Percentiles rank a stretch among this genome's conserved stretches.
Conservation (phyloP, 2,888 invertebrate genomes). For the Pantelozetes paolii region DNA sequence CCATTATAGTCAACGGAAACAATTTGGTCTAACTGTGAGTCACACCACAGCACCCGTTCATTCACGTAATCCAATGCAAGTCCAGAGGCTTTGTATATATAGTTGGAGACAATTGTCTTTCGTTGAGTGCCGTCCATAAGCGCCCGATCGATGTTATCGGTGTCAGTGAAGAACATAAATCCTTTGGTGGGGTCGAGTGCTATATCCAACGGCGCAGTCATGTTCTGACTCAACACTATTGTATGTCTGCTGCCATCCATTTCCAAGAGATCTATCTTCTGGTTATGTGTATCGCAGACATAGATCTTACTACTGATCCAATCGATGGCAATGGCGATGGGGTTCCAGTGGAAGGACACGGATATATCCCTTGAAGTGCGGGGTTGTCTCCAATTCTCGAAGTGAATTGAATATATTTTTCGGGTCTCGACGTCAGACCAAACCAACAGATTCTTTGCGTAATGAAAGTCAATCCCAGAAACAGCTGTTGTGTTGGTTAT, state of each 20-base stretch:
- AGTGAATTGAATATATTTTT: slow-evolving; percentile 46
- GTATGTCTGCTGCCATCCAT: slow-evolving; percentile 80
- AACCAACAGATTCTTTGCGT: slow-evolving; percentile 68
- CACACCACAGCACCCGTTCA: slow-evolving; percentile 91
- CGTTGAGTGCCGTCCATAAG: slow-evolving; percentile 91
- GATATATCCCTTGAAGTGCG: slow-evolving; percentile 56
- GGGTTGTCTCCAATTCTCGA: slow-evolving; percentile 39
- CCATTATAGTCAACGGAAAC: slow-evolving; percentile 94
- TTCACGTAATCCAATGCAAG: slow-evolving; percentile 85
- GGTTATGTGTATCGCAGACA: slow-evolving; percentile 84
- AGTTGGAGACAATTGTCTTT: slow-evolving; percentile 78
- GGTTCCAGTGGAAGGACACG: slow-evolving; percentile 79
- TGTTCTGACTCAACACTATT: slow-evolving; percentile 81
- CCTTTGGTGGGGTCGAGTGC: slow-evolving; percentile 89
- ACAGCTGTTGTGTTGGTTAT: slow-evolving; percentile 78
- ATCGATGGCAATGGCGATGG: slow-evolving; percentile 86
- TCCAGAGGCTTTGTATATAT: slow-evolving; percentile 88
- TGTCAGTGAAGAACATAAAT: slow-evolving; percentile 59
- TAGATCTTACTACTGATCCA: slow-evolving; percentile 96
- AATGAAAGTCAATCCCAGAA: slow-evolving; percentile 80
- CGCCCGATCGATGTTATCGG: slow-evolving; percentile 63
- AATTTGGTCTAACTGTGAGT: slow-evolving; percentile 87
- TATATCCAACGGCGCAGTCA: slow-evolving; percentile 84
- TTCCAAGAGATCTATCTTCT: slow-evolving; percentile 90
- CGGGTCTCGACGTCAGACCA: slow-evolving; percentile 73